Percentiles rank a stretch among this genome's conserved stretches.
phyloP scores from a whole-genome alignment of 2,113 vertebrate species.

The Heloderma charlesbogerti region DNA sequence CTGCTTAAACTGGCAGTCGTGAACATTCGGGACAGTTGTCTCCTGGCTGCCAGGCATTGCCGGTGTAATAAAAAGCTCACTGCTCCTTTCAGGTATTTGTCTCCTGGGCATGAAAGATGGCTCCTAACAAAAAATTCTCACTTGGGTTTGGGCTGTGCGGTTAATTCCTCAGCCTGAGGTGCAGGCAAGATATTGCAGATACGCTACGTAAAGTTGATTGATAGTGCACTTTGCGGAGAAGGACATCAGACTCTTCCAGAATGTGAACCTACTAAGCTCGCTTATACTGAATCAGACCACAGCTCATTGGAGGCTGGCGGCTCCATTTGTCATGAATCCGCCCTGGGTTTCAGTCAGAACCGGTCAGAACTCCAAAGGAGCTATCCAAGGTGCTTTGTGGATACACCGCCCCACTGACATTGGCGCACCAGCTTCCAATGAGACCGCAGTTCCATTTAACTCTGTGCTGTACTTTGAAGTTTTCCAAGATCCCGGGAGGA shows the following conservation, averaged over 20 bases:
- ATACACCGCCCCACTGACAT: too few species aligned
- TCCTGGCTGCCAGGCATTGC: conserved; percentile 42
- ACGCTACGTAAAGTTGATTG: neutral
- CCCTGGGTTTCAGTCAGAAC: too few species aligned
- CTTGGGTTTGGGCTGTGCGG: conserved; percentile 18
- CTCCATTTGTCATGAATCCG: too few species aligned
- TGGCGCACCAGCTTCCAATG: too few species aligned
- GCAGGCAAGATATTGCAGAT: conserved; percentile 4
- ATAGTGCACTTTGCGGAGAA: neutral
- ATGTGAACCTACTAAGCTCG: neutral
- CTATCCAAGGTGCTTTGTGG: too few species aligned
- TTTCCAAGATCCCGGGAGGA: neutral
- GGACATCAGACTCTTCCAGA: neutral
- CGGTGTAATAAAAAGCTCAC: conserved; percentile 65
- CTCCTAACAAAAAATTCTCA: conserved; percentile 28
- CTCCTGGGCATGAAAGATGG: conserved; percentile 45
- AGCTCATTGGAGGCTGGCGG: too few species aligned
- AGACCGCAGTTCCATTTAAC: too few species aligned
- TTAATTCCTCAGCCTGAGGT: neutral
- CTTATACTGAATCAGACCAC: neutral
- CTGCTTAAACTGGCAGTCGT: conserved; percentile 61
- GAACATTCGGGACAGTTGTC: conserved; percentile 54
- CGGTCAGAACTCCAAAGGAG: too few species aligned
- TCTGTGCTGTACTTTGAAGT: neutral
- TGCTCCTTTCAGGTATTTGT: conserved; percentile 61